Evolutionary conservation across 2,797 vertebrate species (phyloP).

Genomic region (Rhodeus uyekii): DNA sequence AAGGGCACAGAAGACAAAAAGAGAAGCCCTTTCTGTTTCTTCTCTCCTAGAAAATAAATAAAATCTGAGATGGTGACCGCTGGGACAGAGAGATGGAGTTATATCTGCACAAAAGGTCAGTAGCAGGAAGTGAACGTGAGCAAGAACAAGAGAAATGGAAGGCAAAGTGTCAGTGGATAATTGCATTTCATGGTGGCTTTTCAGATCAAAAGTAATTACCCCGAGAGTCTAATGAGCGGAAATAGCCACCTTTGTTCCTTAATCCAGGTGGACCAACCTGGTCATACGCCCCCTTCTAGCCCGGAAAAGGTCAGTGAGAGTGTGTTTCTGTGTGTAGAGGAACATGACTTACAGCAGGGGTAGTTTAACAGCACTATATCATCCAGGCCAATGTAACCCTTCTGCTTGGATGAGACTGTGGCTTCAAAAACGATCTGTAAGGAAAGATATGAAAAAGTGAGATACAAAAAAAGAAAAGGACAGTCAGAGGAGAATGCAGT

Average conservation of each 20-base stretch:
- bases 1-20: neutral
- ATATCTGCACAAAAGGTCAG: constrained; percentile 38
- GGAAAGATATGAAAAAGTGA: constrained; percentile 1
- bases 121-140: constrained; percentile 9
- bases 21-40: constrained; percentile 9
- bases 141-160: constrained; percentile 25
- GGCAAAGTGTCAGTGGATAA: constrained; percentile 34
- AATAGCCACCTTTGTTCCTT: constrained; percentile 23
- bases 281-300: neutral
- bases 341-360: constrained; percentile 81
- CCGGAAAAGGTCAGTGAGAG: constrained; percentile 59
- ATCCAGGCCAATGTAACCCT: constrained; percentile 91
- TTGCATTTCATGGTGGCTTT: constrained; percentile 29
- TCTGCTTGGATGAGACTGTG: constrained; percentile 81
- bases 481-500: neutral
- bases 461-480: neutral
- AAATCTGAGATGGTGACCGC: neutral
- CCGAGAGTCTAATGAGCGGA: neutral
- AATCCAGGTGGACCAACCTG: neutral
- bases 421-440: constrained; percentile 93
- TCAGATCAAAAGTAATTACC: constrained; percentile 34
- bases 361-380: constrained; percentile 92
- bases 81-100: neutral
- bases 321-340: neutral
- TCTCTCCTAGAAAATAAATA: constrained; percentile 25